Base-by-base conservation (phyloP, 2,113 vertebrate genomes). In the Entomyzon cyanotis region DNA sequence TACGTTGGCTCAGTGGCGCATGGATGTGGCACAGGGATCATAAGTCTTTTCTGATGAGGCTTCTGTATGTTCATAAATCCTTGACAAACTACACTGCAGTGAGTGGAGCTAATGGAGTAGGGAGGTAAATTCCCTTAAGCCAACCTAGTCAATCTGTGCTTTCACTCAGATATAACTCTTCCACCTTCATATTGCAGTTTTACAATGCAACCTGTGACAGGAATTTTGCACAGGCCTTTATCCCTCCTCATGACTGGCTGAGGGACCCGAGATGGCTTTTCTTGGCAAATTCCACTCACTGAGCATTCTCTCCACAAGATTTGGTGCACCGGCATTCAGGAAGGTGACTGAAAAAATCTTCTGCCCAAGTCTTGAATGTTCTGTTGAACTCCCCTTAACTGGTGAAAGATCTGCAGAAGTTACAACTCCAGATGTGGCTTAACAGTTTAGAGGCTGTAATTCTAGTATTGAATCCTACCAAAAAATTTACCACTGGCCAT, bases 171-270 rank as follows among this genome's bases (percentile, higher is more conserved):
- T 65, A 69, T 46, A 87, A 70, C 25, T 62, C 46, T 84, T 62
- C 44, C 22, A 50, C 23, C 12, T 77, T 81, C 23, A 39, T 53
- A 42, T 35, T 75, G 44, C 15, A 47, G 16, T 55, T 90, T 80
- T 49, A 47, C 19, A 69, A 4, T 8, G 19, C 8, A 87, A 55
- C 24, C 7, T 65, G 11, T 5, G 12, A 10, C 30, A 74, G 17
- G 62, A 87, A 28, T 11, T 5, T 25, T 55, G 21, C 11, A 41
- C n/a, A 62, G 28, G 10, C 4, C 23, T 81, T 77, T 82, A 68
- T 7, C 5, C 6, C 15, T 2, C 0, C 0, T 28, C 10, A 3
- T n/a, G 14, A 20, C 10, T 39, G 24, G 3, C 25, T 11, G 2
- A 71, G 30, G 15, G 27, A 35, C 46, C n/a, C 56, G 71, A 50